Evolutionary conservation across 2,113 vertebrate species (phyloP).

Genomic region (Lichenostomus cassidix): DNA sequence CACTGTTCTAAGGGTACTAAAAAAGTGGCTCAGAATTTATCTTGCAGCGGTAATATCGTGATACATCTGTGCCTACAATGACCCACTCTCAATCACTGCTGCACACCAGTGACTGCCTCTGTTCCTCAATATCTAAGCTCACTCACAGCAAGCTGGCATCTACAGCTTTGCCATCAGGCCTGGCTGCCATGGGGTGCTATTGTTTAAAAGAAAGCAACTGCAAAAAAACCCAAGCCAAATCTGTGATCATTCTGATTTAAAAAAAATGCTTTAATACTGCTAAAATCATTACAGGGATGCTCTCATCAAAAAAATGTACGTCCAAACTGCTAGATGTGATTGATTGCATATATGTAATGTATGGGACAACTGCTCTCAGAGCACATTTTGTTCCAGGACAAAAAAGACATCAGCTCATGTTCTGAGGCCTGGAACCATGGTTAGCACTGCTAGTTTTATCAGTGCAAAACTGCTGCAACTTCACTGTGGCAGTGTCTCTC

Average conservation of each 20-base stretch:
- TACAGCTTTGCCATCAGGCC: background rate
- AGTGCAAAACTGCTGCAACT: slow-evolving; percentile 22
- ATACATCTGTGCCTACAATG: background rate
- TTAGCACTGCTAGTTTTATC: background rate
- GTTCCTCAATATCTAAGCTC: background rate
- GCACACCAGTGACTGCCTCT: background rate
- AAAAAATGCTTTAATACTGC: background rate
- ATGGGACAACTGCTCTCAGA: background rate
- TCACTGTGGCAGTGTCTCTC: background rate
- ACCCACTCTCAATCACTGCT: background rate
- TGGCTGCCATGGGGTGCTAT: background rate
- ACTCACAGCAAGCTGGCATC: background rate
- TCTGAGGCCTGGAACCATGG: background rate
- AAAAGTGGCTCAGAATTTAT: background rate
- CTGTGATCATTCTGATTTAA: background rate
- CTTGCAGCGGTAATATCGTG: background rate
- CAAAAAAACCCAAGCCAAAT: background rate
- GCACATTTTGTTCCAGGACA: slow-evolving; percentile 11
- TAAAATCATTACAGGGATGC: background rate
- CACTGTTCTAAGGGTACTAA: background rate
- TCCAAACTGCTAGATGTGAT: background rate
- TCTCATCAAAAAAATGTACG: background rate
- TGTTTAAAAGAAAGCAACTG: background rate
- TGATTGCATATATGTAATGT: background rate
- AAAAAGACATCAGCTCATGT: background rate